phyloP scores from a whole-genome alignment of 2,888 invertebrate species.

The Endomychus coccineus region DNA sequence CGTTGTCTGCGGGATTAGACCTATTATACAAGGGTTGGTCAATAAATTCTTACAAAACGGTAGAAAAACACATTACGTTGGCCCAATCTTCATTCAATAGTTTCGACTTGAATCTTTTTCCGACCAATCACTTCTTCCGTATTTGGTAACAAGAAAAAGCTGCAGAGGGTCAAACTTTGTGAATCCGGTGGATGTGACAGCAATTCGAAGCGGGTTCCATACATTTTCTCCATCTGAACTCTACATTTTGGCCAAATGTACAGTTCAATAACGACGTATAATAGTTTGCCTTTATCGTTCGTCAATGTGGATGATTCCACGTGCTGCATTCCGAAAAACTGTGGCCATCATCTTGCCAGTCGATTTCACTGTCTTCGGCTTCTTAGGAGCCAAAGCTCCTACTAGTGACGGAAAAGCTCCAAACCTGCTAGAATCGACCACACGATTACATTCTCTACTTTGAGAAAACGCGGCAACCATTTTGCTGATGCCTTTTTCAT shows the following conservation, averaged over 20 bases:
- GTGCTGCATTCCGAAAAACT: constrained; percentile 1
- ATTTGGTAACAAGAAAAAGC: no score
- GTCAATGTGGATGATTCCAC: not conserved
- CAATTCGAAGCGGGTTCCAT: no score
- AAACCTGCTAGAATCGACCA: not conserved
- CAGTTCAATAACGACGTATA: constrained; percentile 1
- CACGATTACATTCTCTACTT: not conserved
- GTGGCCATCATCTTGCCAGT: constrained; percentile 1
- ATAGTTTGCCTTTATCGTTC: not conserved
- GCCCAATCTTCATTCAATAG: no score
- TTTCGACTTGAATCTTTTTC: no score
- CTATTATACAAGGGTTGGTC: no score
- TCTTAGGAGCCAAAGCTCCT: not conserved
- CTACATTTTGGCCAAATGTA: not conserved
- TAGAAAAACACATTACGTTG: no score
- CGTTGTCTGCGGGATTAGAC: no score
- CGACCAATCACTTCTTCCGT: no score
- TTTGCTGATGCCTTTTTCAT: no score
- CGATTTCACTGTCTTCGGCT: not conserved
- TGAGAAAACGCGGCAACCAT: not conserved
- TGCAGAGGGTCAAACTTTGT: not conserved
- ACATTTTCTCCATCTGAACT: not conserved
- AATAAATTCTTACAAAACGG: no score
- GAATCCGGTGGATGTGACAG: not conserved
- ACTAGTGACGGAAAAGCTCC: constrained; percentile 1